Evolutionary conservation across 2,888 invertebrate species (phyloP), one percentile per base, ranked within the genome.

Genomic region (Dastarcus helophoroides): DNA sequence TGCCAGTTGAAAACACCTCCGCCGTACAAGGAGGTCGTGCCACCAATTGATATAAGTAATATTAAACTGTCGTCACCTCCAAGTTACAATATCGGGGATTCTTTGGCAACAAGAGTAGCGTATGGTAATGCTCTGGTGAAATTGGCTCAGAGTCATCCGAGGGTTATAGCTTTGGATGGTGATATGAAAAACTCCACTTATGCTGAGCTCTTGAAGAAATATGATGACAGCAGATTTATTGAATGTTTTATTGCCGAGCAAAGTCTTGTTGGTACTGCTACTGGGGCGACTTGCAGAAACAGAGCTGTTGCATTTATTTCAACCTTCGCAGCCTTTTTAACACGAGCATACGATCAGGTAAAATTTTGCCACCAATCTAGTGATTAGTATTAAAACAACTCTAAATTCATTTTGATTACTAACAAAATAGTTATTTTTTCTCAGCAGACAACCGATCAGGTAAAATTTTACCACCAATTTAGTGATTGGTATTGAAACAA

Each of bases 191-290:
- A 98, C 64, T 98, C 97, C 0, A 98, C 98, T 0, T 98, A 77
- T 65, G 83, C 95, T 10, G 89, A 91, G 47, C 89, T 86, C 54
- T 73, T 95, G 40, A 83, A 82, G 58, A 74, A 79, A 44, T 77
- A 62, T 9, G 65, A 67, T 44, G 70, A 77, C 2, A 66, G 67
- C 29, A 77, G 85, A 41, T 94, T 83, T 64, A 77, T 98, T 46
- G 97, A 98, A 64, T 94, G 98, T 59, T 99, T 84, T 68, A 98
- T 99, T 54, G 97, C 97, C 34, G 98, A 98, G 58, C 98, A 98
- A 68, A 97, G 94, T 68, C 65, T 95, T 54, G 90, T 89, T 36
- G 93, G 93, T 25, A 91, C 94, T 32, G 95, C 88, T 0, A 86
- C 91, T 44, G 98, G 98, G 13, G 83, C 85, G 29, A 84, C 86